phyloP scores from a whole-genome alignment of 2,113 vertebrate species.

The Osmerus mordax region DNA sequence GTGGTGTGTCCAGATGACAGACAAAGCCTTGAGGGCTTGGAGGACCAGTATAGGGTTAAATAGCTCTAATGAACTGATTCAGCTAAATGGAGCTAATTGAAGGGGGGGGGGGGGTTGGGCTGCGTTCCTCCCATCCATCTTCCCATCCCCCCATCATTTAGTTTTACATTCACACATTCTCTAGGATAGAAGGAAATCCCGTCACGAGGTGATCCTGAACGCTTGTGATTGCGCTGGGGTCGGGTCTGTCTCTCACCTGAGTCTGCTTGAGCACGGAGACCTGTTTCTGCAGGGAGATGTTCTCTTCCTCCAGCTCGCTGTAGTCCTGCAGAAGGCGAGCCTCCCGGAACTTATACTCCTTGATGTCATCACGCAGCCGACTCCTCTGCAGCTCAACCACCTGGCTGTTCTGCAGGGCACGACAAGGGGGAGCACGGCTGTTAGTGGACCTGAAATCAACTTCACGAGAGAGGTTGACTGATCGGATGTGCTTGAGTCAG shows the following conservation, averaged over 20 bases:
- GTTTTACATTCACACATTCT: too few relatives aligned
- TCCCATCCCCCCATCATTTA: too few relatives aligned
- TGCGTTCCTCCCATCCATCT: too few relatives aligned
- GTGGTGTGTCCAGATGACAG: conserved; percentile 1
- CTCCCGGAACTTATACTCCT: conserved; percentile 96
- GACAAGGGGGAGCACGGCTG: background rate
- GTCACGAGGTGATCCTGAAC: too few relatives aligned
- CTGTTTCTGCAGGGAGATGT: conserved; percentile 98
- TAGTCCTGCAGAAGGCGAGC: conserved; percentile 94
- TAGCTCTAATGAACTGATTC: conserved; percentile 7
- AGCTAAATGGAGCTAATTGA: background rate
- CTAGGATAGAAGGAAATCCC: too few relatives aligned
- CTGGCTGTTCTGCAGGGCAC: conserved; percentile 78
- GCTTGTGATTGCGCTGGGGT: too few relatives aligned
- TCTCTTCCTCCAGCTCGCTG: conserved; percentile 96
- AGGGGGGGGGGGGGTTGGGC: background rate
- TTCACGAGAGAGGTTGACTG: conserved; percentile 1
- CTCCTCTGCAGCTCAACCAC: conserved; percentile 87
- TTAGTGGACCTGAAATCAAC: conserved; percentile 29
- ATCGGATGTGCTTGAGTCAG: background rate
- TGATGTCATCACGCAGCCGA: conserved; percentile 92
- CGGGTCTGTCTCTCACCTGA: conserved; percentile 74
- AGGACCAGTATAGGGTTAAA: conserved; percentile 17
- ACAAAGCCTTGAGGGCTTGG: conserved; percentile 11
- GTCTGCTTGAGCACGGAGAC: conserved; percentile 93